phyloP scores from a whole-genome alignment of 2,888 invertebrate genomes.

The Drosophila meridionalis region DNA sequence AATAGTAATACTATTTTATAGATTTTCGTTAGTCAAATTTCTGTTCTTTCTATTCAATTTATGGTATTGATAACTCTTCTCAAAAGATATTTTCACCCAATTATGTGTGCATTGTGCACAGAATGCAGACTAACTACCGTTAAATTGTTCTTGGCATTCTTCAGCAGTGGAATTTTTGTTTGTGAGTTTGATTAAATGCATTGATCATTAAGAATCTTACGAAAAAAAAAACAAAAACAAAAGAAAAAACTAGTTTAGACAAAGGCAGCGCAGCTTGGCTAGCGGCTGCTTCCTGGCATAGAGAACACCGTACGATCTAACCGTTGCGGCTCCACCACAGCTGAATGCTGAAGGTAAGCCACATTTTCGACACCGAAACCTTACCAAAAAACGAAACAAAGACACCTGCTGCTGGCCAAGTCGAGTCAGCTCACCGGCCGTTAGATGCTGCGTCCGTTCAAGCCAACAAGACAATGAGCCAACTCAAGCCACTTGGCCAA shows the following conservation, averaged over 20 bases:
- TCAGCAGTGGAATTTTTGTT: slow-evolving; percentile 44
- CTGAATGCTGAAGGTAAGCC: slow-evolving; percentile 71
- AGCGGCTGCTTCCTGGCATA: slow-evolving; percentile 65
- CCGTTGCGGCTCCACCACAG: slow-evolving; percentile 35
- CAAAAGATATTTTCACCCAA: slow-evolving; percentile 31
- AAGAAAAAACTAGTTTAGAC: slow-evolving; percentile 53
- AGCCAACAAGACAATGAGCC: slow-evolving; percentile 56
- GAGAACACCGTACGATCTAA: slow-evolving; percentile 25
- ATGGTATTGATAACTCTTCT: slow-evolving; percentile 25
- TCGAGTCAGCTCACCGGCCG: slow-evolving; percentile 12
- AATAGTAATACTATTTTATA: too few relatives aligned
- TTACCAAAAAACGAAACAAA: slow-evolving; percentile 41
- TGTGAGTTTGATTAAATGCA: slow-evolving; percentile 69
- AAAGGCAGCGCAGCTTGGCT: slow-evolving; percentile 41
- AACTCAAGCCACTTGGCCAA: slow-evolving; percentile 20
- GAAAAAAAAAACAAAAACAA: slow-evolving; percentile 1
- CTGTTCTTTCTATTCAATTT: slow-evolving; percentile 24
- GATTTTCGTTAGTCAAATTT: neutral
- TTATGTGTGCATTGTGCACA: slow-evolving; percentile 40
- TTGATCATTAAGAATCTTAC: slow-evolving; percentile 66
- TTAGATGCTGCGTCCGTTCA: slow-evolving; percentile 11
- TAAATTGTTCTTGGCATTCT: slow-evolving; percentile 66
- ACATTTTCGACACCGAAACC: slow-evolving; percentile 69
- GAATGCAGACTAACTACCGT: slow-evolving; percentile 54
- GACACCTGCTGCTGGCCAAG: slow-evolving; percentile 65